Evolutionary conservation across 1,140 invertebrate genomes (phyloP), one percentile per base, ranked within the genome.

Genomic region (Spodoptera frugiperda): DNA sequence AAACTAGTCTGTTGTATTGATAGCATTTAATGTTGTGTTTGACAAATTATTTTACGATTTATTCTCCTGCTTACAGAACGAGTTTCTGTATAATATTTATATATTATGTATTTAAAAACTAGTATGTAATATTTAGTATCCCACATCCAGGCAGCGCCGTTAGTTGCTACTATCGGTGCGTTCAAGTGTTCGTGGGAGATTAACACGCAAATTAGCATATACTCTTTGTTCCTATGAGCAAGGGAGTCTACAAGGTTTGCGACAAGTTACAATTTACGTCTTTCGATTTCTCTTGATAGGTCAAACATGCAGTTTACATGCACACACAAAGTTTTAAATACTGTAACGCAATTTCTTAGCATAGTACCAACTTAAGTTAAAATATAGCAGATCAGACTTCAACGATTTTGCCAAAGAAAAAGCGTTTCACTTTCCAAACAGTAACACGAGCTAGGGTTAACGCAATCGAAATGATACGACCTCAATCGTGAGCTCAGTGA

Each of bases 121-220:
- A 44, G 19, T 72, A 46, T 55, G 30, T 21, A 57, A 57, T 55
- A 3, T 54, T 46, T 72, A 55, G 39, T 19, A 19, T 17, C 2
- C 92, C 93, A 94, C 92, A 94, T 91, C 89, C 92, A 94, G 92
- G 92, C 91, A 93, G 92, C 94, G 89, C 91, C 85, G 39, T 78
- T 87, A 85, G 85, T 78, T 57, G 17, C 63, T 83, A 84, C 87
- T 84, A 87, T 84, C 77, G 87, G 91, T 89, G 88, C 86, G 87
- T 93, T 93, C 92, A 94, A 87, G 90, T 89, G 92, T 93, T 93
- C 92, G 93, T 94, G 92, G 93, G 55, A 94, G 54, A 94, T 76
- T 72, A 85, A 79, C 48, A 78, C 70, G 87, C 89, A 85, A 57
- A 85, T 77, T 75, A 86, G 84, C 83, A 89, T 87, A 89, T 89